Conservation (phyloP, 2,797 vertebrate genomes). For the Poecile montanus region DNA sequence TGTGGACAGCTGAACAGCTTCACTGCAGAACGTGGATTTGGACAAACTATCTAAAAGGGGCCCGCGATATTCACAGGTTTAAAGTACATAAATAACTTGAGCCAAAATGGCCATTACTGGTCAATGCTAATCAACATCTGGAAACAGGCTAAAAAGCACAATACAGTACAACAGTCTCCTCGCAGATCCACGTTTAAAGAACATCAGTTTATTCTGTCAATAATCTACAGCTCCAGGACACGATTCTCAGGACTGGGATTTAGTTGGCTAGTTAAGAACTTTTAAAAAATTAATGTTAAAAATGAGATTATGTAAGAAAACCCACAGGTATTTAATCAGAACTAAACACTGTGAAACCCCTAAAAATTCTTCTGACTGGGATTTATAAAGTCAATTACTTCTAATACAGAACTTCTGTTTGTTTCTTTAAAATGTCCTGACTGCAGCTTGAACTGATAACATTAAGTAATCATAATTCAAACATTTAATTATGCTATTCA, state of each 20-base stretch:
- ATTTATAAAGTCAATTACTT: slow-evolving; percentile 45
- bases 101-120: slow-evolving; percentile 78
- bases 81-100: slow-evolving; percentile 84
- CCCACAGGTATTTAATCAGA: slow-evolving; percentile 20
- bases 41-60: slow-evolving; percentile 83
- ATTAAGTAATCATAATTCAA: slow-evolving; percentile 16
- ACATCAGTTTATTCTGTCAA: slow-evolving; percentile 68
- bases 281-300: slow-evolving; percentile 49
- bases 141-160: slow-evolving; percentile 81
- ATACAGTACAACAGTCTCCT: slow-evolving; percentile 78
- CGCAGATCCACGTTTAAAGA: slow-evolving; percentile 72
- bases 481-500: neutral
- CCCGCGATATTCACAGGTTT: slow-evolving; percentile 87
- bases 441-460: slow-evolving; percentile 16
- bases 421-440: slow-evolving; percentile 41
- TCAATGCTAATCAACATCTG: slow-evolving; percentile 84
- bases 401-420: slow-evolving; percentile 16
- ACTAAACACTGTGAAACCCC: slow-evolving; percentile 58
- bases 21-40: slow-evolving; percentile 80
- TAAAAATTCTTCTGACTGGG: slow-evolving; percentile 32
- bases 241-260: slow-evolving; percentile 8
- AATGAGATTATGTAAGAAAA: slow-evolving; percentile 54
- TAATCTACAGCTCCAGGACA: slow-evolving; percentile 68
- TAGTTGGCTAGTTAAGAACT: slow-evolving; percentile 42
- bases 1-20: slow-evolving; percentile 81